These are phyloP conservation scores for Tetragonisca angustula DNA, from an alignment of 2,888 invertebrate genomes.

Conservation along the genomic window DNA sequence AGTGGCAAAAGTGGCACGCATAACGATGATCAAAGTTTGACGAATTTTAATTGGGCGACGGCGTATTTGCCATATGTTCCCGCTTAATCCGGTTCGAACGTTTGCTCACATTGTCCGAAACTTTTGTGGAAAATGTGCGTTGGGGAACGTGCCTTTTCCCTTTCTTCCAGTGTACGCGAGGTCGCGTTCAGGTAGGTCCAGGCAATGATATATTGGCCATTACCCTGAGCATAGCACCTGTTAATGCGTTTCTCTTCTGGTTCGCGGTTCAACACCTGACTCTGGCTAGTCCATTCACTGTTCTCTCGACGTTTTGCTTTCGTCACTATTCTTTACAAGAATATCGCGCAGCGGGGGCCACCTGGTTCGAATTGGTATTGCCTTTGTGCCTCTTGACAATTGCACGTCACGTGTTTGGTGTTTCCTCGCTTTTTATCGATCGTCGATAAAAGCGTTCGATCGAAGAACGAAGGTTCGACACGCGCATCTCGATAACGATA, in stretches of 20 bases:
- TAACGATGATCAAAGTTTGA: too few species aligned
- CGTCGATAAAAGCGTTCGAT: background rate
- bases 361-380: slow-evolving; percentile 18
- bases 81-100: slow-evolving; percentile 25
- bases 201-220: slow-evolving; percentile 80
- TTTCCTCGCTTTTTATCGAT: slow-evolving; percentile 23
- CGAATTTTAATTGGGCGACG: background rate
- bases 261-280: slow-evolving; percentile 76
- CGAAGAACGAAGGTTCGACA: background rate
- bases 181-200: slow-evolving; percentile 58
- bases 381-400: slow-evolving; percentile 41
- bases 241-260: slow-evolving; percentile 78
- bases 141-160: slow-evolving; percentile 35
- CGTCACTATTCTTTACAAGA: slow-evolving; percentile 73
- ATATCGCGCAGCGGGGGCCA: slow-evolving; percentile 73
- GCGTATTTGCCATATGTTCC: slow-evolving; percentile 54
- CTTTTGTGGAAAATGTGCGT: slow-evolving; percentile 30
- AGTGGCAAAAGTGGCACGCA: background rate
- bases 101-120: slow-evolving; percentile 16
- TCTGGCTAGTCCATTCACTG: slow-evolving; percentile 63
- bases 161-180: slow-evolving; percentile 39
- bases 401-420: slow-evolving; percentile 9
- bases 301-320: slow-evolving; percentile 72
- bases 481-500: background rate
- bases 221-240: slow-evolving; percentile 79